Conservation (phyloP, 2,797 vertebrate genomes). For the Pitangus sulphuratus region DNA sequence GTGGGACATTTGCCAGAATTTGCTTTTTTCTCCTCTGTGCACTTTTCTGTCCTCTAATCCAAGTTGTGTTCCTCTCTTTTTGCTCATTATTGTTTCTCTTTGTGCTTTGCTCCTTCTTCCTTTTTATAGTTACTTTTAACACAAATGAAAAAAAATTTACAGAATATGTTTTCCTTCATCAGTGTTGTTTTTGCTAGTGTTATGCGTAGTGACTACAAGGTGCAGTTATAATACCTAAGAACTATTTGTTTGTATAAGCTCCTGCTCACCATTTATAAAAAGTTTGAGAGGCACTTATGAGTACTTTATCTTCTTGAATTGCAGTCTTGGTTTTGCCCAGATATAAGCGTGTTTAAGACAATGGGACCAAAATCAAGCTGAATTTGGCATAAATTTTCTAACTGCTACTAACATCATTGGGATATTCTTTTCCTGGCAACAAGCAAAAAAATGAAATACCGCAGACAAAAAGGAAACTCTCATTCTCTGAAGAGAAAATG, state of each 20-base stretch:
- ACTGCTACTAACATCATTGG: not conserved
- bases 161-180: not conserved
- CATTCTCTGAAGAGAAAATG: not conserved
- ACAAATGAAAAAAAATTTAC: not conserved
- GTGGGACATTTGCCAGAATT: not conserved
- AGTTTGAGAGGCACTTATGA: not conserved
- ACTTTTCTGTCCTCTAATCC: not conserved
- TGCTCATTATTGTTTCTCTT: not conserved
- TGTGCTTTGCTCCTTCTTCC: not conserved
- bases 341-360: not conserved
- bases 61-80: not conserved
- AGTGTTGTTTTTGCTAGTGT: not conserved
- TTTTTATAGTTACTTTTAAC: not conserved
- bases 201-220: not conserved
- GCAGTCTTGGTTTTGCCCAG: accelerated
- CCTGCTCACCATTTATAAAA: not conserved
- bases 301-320: not conserved
- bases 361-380: not conserved
- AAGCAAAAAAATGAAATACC: not conserved
- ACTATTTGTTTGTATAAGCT: not conserved
- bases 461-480: not conserved
- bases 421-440: not conserved
- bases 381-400: not conserved
- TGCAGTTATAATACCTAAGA: not conserved
- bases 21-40: not conserved